A percentile compares a stretch with the other conserved stretches of the same genome.
Evolutionary conservation across 2,113 vertebrate genomes (phyloP).

Genomic region (Toxotes chatareus): DNA sequence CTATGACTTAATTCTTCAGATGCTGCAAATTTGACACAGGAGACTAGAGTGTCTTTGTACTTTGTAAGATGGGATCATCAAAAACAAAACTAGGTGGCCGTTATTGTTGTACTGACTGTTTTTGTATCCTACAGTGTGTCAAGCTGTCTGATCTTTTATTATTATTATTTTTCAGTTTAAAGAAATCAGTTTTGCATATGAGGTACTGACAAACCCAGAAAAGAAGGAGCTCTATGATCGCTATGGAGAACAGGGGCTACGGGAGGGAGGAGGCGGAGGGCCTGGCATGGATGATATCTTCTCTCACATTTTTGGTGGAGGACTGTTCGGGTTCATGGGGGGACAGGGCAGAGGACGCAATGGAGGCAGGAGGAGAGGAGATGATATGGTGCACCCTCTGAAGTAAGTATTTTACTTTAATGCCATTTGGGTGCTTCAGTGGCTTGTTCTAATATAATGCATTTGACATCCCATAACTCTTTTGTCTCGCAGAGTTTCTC

Average conservation of each 20-base stretch:
- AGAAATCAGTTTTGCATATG: slow-evolving; percentile 99
- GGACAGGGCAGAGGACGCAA: slow-evolving; percentile 94
- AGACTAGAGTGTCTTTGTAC: neutral
- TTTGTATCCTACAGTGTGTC: neutral
- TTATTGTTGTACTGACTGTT: neutral
- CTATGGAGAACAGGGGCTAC: slow-evolving; percentile 97
- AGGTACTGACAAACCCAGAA: slow-evolving; percentile 96
- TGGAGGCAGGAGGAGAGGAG: slow-evolving; percentile 95
- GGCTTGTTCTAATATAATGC: neutral
- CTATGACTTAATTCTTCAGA: neutral
- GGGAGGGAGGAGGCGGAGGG: slow-evolving; percentile 94
- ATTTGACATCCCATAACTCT: neutral
- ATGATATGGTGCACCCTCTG: slow-evolving; percentile 98
- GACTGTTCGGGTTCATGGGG: slow-evolving; percentile 98
- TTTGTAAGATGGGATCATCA: slow-evolving; percentile 5
- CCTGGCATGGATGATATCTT: slow-evolving; percentile 99
- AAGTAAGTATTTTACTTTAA: slow-evolving; percentile 86
- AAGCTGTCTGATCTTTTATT: slow-evolving; percentile 7
- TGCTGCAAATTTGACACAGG: neutral
- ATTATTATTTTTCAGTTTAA: slow-evolving; percentile 89
- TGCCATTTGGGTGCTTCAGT: neutral
- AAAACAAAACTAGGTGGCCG: neutral
- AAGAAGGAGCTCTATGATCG: slow-evolving; percentile 97
- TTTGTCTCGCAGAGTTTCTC: slow-evolving; percentile 89
- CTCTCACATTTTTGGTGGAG: slow-evolving; percentile 98